Evolutionary conservation across 2,888 invertebrate genomes (phyloP).

Genomic region (Dryobotodes eremita): DNA sequence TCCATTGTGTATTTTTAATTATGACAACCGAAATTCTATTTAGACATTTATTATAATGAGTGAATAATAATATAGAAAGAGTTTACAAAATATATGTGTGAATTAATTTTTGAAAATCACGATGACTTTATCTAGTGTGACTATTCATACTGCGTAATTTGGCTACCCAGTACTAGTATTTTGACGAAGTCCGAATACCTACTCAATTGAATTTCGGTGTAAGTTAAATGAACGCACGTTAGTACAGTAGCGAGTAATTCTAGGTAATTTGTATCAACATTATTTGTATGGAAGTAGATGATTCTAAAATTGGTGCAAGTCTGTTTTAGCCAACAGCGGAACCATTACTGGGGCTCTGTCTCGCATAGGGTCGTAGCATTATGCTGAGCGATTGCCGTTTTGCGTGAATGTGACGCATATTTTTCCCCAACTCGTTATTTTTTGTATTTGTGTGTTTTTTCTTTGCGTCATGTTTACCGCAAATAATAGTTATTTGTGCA

Average conservation of each 20-base stretch:
- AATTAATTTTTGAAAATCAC: conserved; percentile 55
- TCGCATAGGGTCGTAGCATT: too few relatives aligned
- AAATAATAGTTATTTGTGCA: too few relatives aligned
- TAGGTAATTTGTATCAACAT: neutral
- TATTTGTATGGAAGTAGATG: neutral
- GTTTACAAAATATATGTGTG: conserved; percentile 5
- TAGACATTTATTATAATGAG: conserved; percentile 16
- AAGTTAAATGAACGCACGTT: neutral
- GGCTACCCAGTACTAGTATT: neutral
- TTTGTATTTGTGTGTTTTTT: too few relatives aligned
- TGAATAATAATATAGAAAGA: conserved; percentile 6
- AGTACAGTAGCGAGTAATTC: neutral
- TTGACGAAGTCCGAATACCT: neutral
- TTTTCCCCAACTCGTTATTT: too few relatives aligned
- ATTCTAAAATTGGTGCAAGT: neutral
- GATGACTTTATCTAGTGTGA: conserved; percentile 16
- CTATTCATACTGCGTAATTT: neutral
- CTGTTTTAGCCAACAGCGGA: neutral
- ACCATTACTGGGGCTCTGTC: too few relatives aligned
- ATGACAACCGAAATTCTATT: conserved; percentile 10
- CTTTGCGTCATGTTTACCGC: too few relatives aligned
- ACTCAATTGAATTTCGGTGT: neutral
- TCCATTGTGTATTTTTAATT: conserved; percentile 29
- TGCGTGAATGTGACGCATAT: too few relatives aligned
- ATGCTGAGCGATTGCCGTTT: too few relatives aligned